These are phyloP conservation scores for Torymus texanus DNA, from an alignment of 2,888 invertebrate species.

Conservation along the genomic window DNA sequence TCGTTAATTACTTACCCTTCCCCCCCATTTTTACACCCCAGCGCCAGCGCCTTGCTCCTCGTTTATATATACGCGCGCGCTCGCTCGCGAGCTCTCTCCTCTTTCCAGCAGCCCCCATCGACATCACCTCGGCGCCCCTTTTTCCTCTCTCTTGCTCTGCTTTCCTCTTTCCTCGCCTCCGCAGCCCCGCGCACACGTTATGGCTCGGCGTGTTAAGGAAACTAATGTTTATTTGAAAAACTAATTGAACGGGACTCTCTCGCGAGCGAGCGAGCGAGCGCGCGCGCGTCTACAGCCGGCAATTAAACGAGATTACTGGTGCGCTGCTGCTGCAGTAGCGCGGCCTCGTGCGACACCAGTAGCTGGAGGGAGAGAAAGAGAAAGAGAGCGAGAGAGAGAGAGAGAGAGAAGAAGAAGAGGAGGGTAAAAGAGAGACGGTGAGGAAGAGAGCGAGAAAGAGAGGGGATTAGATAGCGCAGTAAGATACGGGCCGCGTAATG, in stretches of 20 bases:
- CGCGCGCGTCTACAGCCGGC: conserved; percentile 72
- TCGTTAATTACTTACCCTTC: conserved; percentile 73
- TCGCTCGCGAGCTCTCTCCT: conserved; percentile 20
- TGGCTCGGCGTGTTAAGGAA: conserved; percentile 72
- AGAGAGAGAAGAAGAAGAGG: conserved; percentile 2
- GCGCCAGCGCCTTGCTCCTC: conserved; percentile 31
- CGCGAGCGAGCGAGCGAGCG: conserved; percentile 9
- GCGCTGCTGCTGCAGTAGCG: conserved; percentile 69
- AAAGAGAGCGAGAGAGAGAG: conserved; percentile 25
- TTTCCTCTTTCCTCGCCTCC: conserved; percentile 45
- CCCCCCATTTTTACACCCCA: conserved; percentile 58
- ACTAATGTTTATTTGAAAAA: conserved; percentile 74
- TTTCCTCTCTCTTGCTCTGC: conserved; percentile 50
- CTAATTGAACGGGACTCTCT: conserved; percentile 74
- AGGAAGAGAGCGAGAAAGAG: conserved; percentile 49
- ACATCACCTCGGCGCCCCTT: conserved; percentile 42
- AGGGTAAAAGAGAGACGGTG: conserved; percentile 4
- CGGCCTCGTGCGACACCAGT: conserved; percentile 55
- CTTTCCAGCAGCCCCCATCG: conserved; percentile 20
- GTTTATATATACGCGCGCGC: conserved; percentile 23
- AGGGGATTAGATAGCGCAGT: conserved; percentile 74
- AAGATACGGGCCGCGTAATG: conserved; percentile 75
- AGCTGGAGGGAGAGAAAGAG: conserved; percentile 50
- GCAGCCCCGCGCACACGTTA: conserved; percentile 63
- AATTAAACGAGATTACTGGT: conserved; percentile 75